Percentiles rank a stretch among this genome's conserved stretches.
phyloP scores from a whole-genome alignment of 2,888 invertebrate species.

The Mythimna loreyi region DNA sequence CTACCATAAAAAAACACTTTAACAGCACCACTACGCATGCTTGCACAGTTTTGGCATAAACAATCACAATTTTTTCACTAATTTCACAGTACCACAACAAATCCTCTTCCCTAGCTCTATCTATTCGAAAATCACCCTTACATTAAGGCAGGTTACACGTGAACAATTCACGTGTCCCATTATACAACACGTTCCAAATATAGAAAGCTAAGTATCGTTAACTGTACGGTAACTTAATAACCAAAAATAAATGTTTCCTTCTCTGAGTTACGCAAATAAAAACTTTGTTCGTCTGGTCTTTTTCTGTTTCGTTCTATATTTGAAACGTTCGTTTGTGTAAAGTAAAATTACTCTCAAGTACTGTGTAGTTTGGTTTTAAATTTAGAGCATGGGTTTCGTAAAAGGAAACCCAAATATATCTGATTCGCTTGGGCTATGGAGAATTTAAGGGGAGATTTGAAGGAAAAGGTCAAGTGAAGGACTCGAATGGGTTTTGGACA shows the following conservation, averaged over 20 bases:
- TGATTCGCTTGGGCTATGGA: no score
- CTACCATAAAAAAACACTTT: no score
- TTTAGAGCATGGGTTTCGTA: slow-evolving; percentile 21
- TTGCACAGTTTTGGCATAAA: neutral
- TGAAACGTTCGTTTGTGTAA: neutral
- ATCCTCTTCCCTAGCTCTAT: neutral
- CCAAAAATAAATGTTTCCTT: slow-evolving; percentile 24
- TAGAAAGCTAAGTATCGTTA: slow-evolving; percentile 15
- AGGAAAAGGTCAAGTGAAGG: no score
- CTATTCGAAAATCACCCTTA: neutral
- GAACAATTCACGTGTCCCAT: slow-evolving; percentile 19
- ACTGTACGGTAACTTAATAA: slow-evolving; percentile 4
- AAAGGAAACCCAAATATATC: slow-evolving; percentile 11
- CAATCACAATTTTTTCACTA: neutral
- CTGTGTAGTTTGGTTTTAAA: slow-evolving; percentile 8
- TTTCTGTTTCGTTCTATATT: slow-evolving; percentile 12
- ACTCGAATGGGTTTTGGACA: no score
- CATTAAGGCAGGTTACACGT: slow-evolving; percentile 19
- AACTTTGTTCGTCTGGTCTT: slow-evolving; percentile 19
- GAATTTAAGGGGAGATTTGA: no score
- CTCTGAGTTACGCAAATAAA: neutral
- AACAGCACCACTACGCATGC: neutral
- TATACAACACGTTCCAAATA: slow-evolving; percentile 22
- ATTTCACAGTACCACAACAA: neutral
- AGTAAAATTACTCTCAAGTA: slow-evolving; percentile 15